A percentile compares a stretch with the other conserved stretches of the same genome.
Evolutionary conservation across 2,888 invertebrate species (phyloP).

Genomic region (Adelognathus sp.): DNA sequence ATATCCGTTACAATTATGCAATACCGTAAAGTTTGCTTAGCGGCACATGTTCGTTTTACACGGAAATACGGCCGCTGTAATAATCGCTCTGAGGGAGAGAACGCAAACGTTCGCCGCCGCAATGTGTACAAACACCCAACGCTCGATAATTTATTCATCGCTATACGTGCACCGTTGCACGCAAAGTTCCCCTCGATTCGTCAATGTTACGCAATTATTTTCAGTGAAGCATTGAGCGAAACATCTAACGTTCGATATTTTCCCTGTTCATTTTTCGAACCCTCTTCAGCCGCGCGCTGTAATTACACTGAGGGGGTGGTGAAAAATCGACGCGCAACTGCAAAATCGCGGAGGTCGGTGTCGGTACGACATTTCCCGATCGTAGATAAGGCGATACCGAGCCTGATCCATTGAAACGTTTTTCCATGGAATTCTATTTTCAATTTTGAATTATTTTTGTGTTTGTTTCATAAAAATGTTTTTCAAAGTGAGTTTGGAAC

Average conservation of each 20-base stretch:
- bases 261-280: neutral
- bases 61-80: neutral
- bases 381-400: neutral
- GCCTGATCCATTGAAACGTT: neutral
- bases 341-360: neutral
- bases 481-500: conserved; percentile 44
- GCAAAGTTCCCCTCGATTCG: neutral
- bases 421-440: neutral
- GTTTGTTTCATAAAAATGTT: neutral
- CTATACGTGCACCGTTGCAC: neutral
- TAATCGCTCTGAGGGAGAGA: neutral
- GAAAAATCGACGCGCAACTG: neutral
- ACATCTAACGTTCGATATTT: neutral
- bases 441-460: neutral
- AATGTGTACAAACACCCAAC: neutral
- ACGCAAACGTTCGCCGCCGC: neutral
- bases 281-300: too few relatives aligned
- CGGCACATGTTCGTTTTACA: neutral
- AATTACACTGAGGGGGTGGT: neutral
- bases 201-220: neutral
- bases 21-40: neutral
- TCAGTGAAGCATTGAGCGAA: neutral
- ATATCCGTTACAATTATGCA: too few relatives aligned
- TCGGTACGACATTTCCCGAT: neutral
- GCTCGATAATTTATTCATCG: neutral